Percentiles rank a stretch among this genome's conserved stretches.
These are phyloP conservation scores for Ypsolopha scabrella DNA, from an alignment of 2,888 invertebrate genomes.

Conservation along the genomic window DNA sequence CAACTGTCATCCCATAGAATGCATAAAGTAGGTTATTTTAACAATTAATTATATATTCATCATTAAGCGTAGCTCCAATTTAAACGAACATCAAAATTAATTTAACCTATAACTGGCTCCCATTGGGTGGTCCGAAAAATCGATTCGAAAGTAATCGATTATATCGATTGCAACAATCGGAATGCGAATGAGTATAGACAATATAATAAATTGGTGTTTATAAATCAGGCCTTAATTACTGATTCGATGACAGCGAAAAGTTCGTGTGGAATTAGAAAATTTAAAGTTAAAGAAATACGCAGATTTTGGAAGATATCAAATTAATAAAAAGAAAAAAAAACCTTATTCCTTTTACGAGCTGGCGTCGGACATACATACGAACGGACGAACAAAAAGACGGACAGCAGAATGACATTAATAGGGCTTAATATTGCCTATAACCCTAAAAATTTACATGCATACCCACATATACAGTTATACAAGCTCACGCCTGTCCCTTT, in stretches of 20 bases:
- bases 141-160: constrained; percentile 24
- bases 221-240: constrained; percentile 31
- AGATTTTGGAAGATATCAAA: too few species aligned
- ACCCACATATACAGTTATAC: too few species aligned
- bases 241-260: constrained; percentile 14
- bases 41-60: neutral
- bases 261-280: neutral
- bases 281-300: neutral
- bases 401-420: too few species aligned
- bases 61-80: neutral
- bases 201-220: constrained; percentile 27
- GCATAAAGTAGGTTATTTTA: neutral
- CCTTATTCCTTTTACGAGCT: too few species aligned
- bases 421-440: too few species aligned
- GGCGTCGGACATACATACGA: too few species aligned
- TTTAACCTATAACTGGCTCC: constrained; percentile 10
- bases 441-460: too few species aligned
- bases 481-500: too few species aligned
- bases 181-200: constrained; percentile 30
- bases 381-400: too few species aligned
- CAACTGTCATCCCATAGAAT: too few species aligned
- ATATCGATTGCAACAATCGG: constrained; percentile 27
- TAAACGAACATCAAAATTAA: constrained; percentile 1
- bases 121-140: constrained; percentile 15
- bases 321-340: too few species aligned